Percentiles rank a stretch among this genome's conserved stretches.
Conservation (phyloP, 1,140 invertebrate genomes). For the Neodiprion virginianus region DNA sequence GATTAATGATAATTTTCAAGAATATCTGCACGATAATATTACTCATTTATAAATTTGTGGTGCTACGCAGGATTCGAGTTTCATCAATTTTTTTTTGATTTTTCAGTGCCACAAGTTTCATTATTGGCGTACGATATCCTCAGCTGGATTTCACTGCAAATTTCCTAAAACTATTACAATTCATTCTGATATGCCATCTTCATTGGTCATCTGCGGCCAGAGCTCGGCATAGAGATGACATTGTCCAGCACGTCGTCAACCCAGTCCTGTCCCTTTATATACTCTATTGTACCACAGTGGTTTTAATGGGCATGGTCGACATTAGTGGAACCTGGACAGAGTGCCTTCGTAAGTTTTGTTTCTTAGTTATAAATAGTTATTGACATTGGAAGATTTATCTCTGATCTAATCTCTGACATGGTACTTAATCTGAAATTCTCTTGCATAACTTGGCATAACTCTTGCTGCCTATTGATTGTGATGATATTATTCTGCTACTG, state of each 20-base stretch:
- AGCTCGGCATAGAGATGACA: constrained; percentile 58
- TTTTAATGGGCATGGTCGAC: constrained; percentile 61
- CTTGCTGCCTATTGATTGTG: too few relatives aligned
- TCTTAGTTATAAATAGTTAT: constrained; percentile 13
- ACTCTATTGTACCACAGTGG: constrained; percentile 60
- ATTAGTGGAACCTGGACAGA: constrained; percentile 58
- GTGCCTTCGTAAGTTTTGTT: constrained; percentile 60
- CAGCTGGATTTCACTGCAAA: constrained; percentile 62
- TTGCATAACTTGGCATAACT: not conserved
- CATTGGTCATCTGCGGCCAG: constrained; percentile 63
- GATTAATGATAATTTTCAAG: constrained; percentile 12
- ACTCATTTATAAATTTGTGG: not conserved
- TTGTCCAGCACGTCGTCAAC: constrained; percentile 55
- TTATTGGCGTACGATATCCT: constrained; percentile 55
- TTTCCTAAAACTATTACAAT: constrained; percentile 62
- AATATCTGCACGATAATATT: not conserved
- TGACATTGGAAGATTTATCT: not conserved
- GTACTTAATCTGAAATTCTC: constrained; percentile 17
- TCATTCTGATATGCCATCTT: constrained; percentile 63
- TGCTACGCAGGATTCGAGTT: not conserved
- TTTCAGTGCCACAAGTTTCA: constrained; percentile 60
- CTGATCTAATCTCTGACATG: not conserved
- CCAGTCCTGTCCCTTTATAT: constrained; percentile 54
- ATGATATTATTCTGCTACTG: too few relatives aligned
- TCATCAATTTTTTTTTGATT: constrained; percentile 39